A percentile compares a stretch with the other conserved stretches of the same genome.
Conservation (phyloP, 2,888 invertebrate genomes). For the Oligia latruncula region DNA sequence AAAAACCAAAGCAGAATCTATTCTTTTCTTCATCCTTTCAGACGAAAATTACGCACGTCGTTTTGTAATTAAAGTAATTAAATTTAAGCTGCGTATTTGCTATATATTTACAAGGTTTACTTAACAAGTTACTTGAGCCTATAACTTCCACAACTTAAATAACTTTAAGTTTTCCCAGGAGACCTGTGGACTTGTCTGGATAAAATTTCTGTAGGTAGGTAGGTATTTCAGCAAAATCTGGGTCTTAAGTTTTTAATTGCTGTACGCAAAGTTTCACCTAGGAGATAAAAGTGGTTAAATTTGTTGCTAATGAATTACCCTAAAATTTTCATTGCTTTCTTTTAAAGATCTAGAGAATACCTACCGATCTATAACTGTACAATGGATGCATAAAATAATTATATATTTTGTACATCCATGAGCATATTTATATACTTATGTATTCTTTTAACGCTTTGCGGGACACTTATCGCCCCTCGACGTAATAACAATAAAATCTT, state of each 20-base stretch:
- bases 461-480: no score
- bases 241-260: slow-evolving; percentile 61
- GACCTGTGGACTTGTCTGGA: slow-evolving; percentile 40
- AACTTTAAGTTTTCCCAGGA: slow-evolving; percentile 47
- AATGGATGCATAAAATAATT: no score
- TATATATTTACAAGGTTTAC: slow-evolving; percentile 28
- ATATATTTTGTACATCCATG: no score
- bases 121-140: slow-evolving; percentile 33
- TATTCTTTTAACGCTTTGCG: no score
- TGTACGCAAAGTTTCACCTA: slow-evolving; percentile 43
- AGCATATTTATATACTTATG: no score
- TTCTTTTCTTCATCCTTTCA: background rate
- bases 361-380: background rate
- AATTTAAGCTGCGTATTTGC: slow-evolving; percentile 20
- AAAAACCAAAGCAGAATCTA: background rate
- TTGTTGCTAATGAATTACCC: slow-evolving; percentile 11
- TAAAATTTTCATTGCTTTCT: background rate
- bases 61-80: slow-evolving; percentile 31
- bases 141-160: slow-evolving; percentile 45
- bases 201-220: slow-evolving; percentile 38
- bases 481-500: no score
- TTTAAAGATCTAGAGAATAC: background rate
- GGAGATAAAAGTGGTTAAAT: slow-evolving; percentile 45
- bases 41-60: background rate
- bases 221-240: slow-evolving; percentile 47